Base-by-base conservation (phyloP, 2,888 invertebrate genomes). In the Torymus auratus region DNA sequence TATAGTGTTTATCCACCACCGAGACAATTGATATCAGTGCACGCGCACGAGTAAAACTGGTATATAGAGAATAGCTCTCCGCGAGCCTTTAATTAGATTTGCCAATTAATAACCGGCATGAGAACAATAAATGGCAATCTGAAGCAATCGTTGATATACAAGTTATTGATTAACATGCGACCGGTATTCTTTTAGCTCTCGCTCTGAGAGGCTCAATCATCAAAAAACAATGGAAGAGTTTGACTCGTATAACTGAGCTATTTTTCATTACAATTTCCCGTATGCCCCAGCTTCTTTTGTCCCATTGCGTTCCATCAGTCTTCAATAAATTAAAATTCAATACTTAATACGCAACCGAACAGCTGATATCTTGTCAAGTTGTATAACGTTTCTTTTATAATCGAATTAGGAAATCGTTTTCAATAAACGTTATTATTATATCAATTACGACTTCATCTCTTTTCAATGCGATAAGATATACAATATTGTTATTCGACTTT, bases 151-250 rank as follows among this genome's bases (percentile, higher is more conserved):
- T 13, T 68, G 28, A n/a, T 20, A 65, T 28, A 28, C 28, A 28
- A 28, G 28, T 28, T 28, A 3, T 28, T 28, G 28, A 28, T 28
- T 28, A 28, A 28, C 3, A 20, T 23, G 2, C 20, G 20, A 41
- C 20, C 50, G 28, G 10, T 7, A 5, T 65, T 65, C 41, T 65
- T 65, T 50, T 50, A 50, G 4, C 15, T 65, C 50, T 10, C 11
- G 50, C 17, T 15, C 11, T 50, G 61, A 14, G 13, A 5, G 15
- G 53, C 28, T 79, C 52, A 52, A 74, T 28, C 70, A 74, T 28
- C 70, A 70, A 79, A 50, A 69, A 17, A 67, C 67, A 65, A 78
- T 78, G 28, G 20, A 74, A 64, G 64, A 69, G 64, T 69, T 69
- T 52, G 20, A 17, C 55, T 78, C 67, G 65, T 78, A 62, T 72